Evolutionary conservation across 2,888 invertebrate genomes (phyloP).

Genomic region (Anodontia alba): DNA sequence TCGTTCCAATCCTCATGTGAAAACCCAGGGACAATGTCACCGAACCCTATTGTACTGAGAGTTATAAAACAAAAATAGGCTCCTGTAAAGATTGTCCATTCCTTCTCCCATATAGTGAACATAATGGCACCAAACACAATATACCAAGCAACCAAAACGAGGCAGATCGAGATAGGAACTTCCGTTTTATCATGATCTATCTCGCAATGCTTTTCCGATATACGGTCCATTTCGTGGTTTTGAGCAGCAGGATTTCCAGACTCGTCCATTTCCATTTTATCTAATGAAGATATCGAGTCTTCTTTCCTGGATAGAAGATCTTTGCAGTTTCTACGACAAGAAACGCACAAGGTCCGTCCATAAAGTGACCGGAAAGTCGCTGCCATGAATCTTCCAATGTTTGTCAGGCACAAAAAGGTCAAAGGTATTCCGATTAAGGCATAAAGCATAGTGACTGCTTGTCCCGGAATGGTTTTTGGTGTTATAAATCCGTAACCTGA

Average conservation of each 20-base stretch:
- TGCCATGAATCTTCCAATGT: constrained; percentile 97
- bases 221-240: background rate
- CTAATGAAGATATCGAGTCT: background rate
- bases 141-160: constrained; percentile 95
- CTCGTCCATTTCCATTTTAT: background rate
- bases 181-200: constrained; percentile 40
- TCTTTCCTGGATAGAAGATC: background rate
- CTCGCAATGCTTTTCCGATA: constrained; percentile 6
- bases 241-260: background rate
- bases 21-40: constrained; percentile 85
- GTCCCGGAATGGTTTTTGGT: constrained; percentile 75
- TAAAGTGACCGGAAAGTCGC: constrained; percentile 94
- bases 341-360: constrained; percentile 55
- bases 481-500: constrained; percentile 80
- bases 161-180: constrained; percentile 95
- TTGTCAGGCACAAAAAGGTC: constrained; percentile 93
- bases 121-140: constrained; percentile 95
- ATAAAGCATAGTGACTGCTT: constrained; percentile 76
- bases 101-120: constrained; percentile 96
- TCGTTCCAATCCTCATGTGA: constrained; percentile 77
- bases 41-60: constrained; percentile 85
- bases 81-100: constrained; percentile 93
- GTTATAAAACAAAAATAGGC: constrained; percentile 86
- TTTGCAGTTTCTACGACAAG: constrained; percentile 29
- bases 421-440: constrained; percentile 81